Evolutionary conservation across 2,113 vertebrate genomes (phyloP).

Genomic region (Toxotes jaculatrix): DNA sequence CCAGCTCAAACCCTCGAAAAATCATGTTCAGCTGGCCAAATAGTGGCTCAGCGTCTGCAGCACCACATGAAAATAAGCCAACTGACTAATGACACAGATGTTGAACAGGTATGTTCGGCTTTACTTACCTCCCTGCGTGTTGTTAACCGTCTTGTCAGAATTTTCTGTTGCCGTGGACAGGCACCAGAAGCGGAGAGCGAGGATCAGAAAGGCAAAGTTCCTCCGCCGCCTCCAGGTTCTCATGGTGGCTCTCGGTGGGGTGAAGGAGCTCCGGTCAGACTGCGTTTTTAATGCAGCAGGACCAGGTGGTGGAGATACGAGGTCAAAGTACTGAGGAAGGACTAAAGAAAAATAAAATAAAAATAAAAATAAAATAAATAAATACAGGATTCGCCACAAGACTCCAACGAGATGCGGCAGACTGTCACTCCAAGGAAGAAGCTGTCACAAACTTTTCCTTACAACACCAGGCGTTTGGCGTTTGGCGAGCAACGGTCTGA

Average conservation of each 20-base stretch:
- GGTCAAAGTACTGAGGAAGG: background rate
- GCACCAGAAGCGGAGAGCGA: conserved; percentile 64
- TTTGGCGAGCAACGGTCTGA: background rate
- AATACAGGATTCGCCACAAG: conserved; percentile 19
- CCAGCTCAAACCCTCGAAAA: background rate
- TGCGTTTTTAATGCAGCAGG: conserved; percentile 22
- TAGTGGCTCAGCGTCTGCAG: conserved; percentile 6
- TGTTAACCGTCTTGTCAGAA: conserved; percentile 40
- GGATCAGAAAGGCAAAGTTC: conserved; percentile 71
- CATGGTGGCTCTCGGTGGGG: conserved; percentile 65
- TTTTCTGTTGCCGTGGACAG: conserved; percentile 40
- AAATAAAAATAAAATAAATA: background rate
- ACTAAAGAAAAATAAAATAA: background rate
- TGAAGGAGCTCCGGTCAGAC: conserved; percentile 42
- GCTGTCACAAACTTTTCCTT: conserved; percentile 76
- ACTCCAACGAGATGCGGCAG: conserved; percentile 51
- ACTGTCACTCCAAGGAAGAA: conserved; percentile 57
- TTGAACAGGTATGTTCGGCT: background rate
- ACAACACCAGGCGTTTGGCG: background rate
- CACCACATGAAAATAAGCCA: background rate
- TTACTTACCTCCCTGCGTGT: conserved; percentile 55
- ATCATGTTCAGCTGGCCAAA: background rate
- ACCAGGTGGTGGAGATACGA: background rate
- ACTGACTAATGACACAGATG: background rate
- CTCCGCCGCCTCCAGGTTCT: conserved; percentile 70